Evolutionary conservation across 1,140 invertebrate genomes (phyloP).

Genomic region (Neoseiulus cucumeris): DNA sequence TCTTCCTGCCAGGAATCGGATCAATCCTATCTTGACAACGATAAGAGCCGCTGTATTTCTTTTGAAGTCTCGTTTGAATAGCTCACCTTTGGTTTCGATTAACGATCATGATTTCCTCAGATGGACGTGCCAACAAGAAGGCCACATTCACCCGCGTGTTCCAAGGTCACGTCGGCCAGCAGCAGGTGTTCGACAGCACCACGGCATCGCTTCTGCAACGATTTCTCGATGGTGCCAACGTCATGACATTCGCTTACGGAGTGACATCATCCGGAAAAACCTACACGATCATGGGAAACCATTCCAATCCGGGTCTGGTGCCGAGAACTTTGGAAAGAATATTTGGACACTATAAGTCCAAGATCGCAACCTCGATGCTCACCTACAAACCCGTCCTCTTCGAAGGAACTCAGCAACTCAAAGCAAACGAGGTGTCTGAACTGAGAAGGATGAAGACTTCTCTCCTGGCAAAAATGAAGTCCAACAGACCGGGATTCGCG

Average conservation of each 20-base stretch:
- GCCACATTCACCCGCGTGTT: constrained; percentile 2
- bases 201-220: background rate
- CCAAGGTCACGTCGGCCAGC: background rate
- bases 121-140: background rate
- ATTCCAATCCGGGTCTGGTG: background rate
- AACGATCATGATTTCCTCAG: too few species aligned
- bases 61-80: too few species aligned
- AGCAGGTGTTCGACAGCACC: background rate
- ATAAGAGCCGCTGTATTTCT: too few species aligned
- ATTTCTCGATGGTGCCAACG: background rate
- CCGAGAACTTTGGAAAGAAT: background rate
- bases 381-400: background rate
- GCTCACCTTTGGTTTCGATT: too few species aligned
- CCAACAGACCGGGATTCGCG: background rate
- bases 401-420: background rate
- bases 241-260: constrained; percentile 23
- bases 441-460: background rate
- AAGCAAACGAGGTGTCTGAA: background rate
- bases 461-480: background rate
- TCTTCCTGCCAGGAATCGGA: background rate
- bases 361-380: background rate
- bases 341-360: background rate
- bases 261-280: constrained; percentile 32
- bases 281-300: constrained; percentile 21
- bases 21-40: too few species aligned